Conservation (phyloP, 2,797 vertebrate species). For the Crenuchus spilurus region DNA sequence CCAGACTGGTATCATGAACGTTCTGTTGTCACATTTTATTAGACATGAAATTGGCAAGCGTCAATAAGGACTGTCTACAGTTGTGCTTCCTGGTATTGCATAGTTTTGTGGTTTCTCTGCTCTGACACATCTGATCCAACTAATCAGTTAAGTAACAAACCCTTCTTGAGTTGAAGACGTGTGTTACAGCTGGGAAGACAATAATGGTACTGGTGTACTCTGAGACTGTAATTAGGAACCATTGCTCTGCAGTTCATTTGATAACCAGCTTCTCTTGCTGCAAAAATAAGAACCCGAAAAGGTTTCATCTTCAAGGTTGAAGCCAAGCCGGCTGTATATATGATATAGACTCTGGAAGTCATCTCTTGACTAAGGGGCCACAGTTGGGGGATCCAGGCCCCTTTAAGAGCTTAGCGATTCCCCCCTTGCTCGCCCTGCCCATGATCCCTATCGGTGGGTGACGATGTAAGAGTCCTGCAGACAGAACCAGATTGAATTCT, state of each 20-base stretch:
- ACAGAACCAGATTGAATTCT: conserved; percentile 69
- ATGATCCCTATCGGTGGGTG: conserved; percentile 70
- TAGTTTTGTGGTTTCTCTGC: not conserved
- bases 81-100: not conserved
- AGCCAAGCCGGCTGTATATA: conserved; percentile 18
- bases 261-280: not conserved
- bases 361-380: conserved; percentile 42
- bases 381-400: conserved; percentile 16
- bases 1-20: not conserved
- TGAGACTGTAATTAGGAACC: not conserved
- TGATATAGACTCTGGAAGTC: conserved; percentile 31
- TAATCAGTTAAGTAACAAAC: not conserved
- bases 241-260: not conserved
- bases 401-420: conserved; percentile 55
- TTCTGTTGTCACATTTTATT: not conserved
- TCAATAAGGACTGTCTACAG: not conserved
- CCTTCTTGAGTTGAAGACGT: not conserved
- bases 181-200: not conserved
- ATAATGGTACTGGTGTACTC: not conserved
- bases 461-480: conserved; percentile 63
- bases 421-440: conserved; percentile 54
- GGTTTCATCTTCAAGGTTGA: not conserved
- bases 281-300: not conserved
- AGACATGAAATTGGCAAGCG: not conserved
- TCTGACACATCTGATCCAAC: not conserved